phyloP scores from a whole-genome alignment of 2,888 invertebrate species.

The Andrena camellia region DNA sequence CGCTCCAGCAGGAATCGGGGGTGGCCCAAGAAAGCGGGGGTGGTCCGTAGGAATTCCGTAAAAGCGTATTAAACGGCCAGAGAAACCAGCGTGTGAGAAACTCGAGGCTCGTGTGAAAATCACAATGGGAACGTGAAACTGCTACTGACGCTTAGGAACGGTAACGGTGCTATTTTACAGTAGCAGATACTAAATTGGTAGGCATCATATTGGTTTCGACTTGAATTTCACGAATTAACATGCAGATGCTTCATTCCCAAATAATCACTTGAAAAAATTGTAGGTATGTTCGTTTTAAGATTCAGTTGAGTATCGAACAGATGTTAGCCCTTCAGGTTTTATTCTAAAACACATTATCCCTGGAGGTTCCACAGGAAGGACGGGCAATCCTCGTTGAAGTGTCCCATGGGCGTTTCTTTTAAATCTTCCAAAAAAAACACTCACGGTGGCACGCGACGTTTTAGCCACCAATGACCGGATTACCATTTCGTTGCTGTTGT shows the following conservation, averaged over 20 bases:
- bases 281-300: no score
- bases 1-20: conserved; percentile 66
- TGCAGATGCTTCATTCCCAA: background rate
- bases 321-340: background rate
- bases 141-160: background rate
- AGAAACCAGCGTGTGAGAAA: conserved; percentile 50
- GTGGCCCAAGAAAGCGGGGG: conserved; percentile 50
- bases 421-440: conserved; percentile 51
- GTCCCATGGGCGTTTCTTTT: background rate
- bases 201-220: no score
- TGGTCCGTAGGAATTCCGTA: conserved; percentile 55
- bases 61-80: conserved; percentile 39
- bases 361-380: no score
- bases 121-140: conserved; percentile 1
- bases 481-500: conserved; percentile 73
- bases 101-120: conserved; percentile 47
- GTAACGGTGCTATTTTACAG: background rate
- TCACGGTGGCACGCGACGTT: conserved; percentile 74
- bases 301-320: background rate
- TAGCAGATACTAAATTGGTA: background rate
- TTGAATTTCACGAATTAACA: no score
- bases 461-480: conserved; percentile 56
- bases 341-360: background rate
- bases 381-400: background rate
- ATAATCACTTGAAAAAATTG: background rate